phyloP scores from a whole-genome alignment of 2,888 invertebrate species.

The Eilema griseolum region DNA sequence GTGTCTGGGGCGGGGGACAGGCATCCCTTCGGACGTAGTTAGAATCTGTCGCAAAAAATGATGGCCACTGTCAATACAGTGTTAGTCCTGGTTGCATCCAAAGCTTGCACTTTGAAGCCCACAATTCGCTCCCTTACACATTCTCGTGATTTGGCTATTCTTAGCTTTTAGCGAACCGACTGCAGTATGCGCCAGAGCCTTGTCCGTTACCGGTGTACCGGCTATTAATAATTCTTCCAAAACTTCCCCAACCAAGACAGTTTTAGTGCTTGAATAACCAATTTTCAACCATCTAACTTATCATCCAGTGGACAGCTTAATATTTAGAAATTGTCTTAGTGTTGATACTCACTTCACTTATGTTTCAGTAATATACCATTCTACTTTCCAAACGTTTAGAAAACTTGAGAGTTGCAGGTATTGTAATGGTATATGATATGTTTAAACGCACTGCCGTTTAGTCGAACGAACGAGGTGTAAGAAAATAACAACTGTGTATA shows the following conservation, averaged over 20 bases:
- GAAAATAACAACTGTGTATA: constrained; percentile 8
- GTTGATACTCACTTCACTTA: neutral
- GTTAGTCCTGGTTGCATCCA: neutral
- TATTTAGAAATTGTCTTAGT: neutral
- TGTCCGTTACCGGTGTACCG: no score
- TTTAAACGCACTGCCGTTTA: constrained; percentile 4
- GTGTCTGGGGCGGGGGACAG: neutral
- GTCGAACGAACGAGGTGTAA: constrained; percentile 2
- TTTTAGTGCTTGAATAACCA: no score
- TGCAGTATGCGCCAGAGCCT: no score
- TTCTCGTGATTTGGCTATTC: no score
- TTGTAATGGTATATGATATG: constrained; percentile 2
- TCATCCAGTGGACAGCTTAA: neutral
- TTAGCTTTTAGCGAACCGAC: no score
- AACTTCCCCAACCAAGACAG: no score
- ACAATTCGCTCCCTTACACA: neutral
- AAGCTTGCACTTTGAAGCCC: neutral
- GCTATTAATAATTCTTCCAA: no score
- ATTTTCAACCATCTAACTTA: neutral
- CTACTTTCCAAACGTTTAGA: constrained; percentile 3
- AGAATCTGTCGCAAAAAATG: neutral
- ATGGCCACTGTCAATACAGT: neutral
- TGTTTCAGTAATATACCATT: neutral
- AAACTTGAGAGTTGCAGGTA: constrained; percentile 2
- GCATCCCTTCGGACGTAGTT: neutral